Evolutionary conservation across 2,113 vertebrate genomes (phyloP), one percentile per base, ranked within the genome.

Genomic region (Platysternon megacephalum): DNA sequence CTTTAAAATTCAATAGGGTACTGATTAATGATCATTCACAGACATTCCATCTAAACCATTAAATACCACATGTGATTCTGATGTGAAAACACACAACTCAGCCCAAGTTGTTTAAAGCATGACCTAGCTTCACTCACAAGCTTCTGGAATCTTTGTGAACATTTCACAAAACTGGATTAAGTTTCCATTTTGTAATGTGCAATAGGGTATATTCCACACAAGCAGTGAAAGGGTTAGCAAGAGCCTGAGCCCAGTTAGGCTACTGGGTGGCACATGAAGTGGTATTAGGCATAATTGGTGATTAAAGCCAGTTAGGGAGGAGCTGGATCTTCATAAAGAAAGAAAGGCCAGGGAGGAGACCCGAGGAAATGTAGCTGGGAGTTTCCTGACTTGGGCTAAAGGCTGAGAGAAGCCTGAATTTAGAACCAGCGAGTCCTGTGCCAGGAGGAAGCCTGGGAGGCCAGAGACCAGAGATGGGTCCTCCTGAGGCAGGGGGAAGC

Each of bases 11-110:
- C 8, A 86, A 13, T 39, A 55, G 9, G 26, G 68, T 93, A 85
- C 48, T 85, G 29, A 39, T 92, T 68, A 53, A 11, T 88, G 94
- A 51, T 19, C 35, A 2, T 81, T 89, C 51, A 79, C 26, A 78
- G 44, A 3, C 56, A 39, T 56, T 39, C 19, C 55, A 85, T 11
- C 4, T 85, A 79, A 87, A 81, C 84, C 78, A 21, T 65, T 72
- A 82, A 28, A n/a, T 94, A 87, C 89, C 2, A 0, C 46, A 86
- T 39, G 5, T 80, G 28, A 51, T 68, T 81, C 51, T 85, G 49
- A 84, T 32, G 26, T 87, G 91, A 95, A 94, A 92, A 52, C 88
- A 83, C 32, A 65, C 88, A 84, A 87, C 17, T 74, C 87, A 93
- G 16, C 46, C 35, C 65, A 72, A 22, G n/a, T 86, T 86, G 39